These are phyloP conservation scores for Agrotis segetum DNA, from an alignment of 2,888 invertebrate genomes.

Conservation along the genomic window DNA sequence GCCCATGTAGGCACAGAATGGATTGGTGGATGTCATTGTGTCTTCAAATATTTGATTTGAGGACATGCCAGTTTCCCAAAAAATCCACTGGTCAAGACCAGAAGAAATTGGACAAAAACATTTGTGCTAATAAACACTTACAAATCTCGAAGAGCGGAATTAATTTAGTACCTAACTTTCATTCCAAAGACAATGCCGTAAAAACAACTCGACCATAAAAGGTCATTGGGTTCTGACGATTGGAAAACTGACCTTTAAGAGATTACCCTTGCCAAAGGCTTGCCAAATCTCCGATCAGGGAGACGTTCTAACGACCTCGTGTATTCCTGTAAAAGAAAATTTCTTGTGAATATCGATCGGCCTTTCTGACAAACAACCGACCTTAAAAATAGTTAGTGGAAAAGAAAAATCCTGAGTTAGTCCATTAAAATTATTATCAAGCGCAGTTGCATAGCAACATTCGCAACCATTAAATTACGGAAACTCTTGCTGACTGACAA, in stretches of 20 bases:
- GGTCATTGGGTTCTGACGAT: not conserved
- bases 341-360: too few species aligned
- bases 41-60: not conserved
- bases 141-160: not conserved
- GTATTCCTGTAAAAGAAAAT: too few species aligned
- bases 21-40: not conserved
- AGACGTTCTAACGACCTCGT: too few species aligned
- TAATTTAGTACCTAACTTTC: not conserved
- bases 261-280: not conserved
- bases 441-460: too few species aligned
- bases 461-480: too few species aligned
- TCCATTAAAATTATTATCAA: too few species aligned
- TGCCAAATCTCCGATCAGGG: not conserved
- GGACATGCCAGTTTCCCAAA: not conserved
- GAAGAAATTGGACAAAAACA: not conserved
- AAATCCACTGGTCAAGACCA: too few species aligned
- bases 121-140: not conserved
- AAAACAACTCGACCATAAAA: conserved; percentile 10
- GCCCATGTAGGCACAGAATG: too few species aligned
- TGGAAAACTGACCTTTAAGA: conserved; percentile 2
- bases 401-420: too few species aligned
- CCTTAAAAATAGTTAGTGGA: too few species aligned
- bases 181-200: not conserved
- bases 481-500: too few species aligned
- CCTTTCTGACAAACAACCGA: too few species aligned